phyloP scores from a whole-genome alignment of 2,113 vertebrate species.

The Gnathonemus longibarbis region DNA sequence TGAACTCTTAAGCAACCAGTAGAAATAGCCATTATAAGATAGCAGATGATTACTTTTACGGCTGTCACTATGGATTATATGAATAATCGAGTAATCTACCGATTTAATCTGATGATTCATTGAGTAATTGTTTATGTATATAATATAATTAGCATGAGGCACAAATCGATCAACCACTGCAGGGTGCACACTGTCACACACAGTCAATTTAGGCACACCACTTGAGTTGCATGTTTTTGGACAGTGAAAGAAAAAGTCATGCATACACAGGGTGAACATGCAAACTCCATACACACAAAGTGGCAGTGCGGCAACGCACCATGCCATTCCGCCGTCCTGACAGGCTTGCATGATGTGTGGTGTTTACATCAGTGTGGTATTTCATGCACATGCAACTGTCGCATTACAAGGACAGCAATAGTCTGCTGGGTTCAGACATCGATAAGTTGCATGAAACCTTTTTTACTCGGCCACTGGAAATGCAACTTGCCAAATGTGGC shows the following conservation, averaged over 20 bases:
- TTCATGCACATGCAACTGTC: background rate
- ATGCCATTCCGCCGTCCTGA: background rate
- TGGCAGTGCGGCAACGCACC: background rate
- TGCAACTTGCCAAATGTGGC: background rate
- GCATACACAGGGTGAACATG: background rate
- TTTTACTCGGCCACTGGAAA: background rate
- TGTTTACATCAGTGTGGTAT: background rate
- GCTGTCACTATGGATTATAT: background rate
- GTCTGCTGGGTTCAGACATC: background rate
- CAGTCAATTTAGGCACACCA: background rate
- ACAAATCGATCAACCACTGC: background rate
- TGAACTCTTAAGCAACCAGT: background rate
- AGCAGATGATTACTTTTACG: background rate
- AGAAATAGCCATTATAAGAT: background rate
- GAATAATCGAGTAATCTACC: background rate
- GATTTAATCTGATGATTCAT: background rate
- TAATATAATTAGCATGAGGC: background rate
- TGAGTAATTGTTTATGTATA: background rate
- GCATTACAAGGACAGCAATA: background rate
- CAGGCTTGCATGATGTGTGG: background rate
- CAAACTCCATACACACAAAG: background rate
- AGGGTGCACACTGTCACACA: background rate
- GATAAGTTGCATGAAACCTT: background rate
- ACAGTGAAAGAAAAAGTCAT: background rate
- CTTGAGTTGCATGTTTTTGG: background rate